These are phyloP conservation scores for Peromyscus nudipes DNA, from an alignment of 2,797 vertebrate genomes.

Conservation along the genomic window DNA sequence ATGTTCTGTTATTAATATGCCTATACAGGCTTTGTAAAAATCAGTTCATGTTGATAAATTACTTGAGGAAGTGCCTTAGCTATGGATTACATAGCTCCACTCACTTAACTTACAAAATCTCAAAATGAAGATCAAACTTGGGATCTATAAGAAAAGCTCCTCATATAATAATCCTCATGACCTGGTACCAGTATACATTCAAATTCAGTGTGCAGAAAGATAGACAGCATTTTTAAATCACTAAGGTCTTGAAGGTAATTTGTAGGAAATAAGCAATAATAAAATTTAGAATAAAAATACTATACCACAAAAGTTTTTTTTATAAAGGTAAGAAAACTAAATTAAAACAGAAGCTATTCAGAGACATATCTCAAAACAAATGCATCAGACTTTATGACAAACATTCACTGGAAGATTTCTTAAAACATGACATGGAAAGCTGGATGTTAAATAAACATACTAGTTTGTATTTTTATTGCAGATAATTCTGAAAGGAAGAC, in stretches of 20 bases:
- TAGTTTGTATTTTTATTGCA: conserved; percentile 26
- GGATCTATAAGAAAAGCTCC: neutral
- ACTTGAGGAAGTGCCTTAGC: conserved; percentile 12
- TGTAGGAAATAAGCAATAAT: neutral
- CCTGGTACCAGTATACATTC: neutral
- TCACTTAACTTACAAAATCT: neutral
- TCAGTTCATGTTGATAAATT: conserved; percentile 44
- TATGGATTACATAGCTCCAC: neutral
- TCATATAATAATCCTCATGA: neutral
- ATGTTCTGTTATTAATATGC: neutral
- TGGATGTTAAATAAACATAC: conserved; percentile 5
- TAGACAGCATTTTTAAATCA: neutral
- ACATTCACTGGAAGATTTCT: neutral
- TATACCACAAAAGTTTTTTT: neutral
- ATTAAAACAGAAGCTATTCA: neutral
- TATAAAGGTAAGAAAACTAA: conserved; percentile 50
- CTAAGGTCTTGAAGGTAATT: conserved; percentile 2
- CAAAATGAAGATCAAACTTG: neutral
- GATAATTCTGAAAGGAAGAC: conserved; percentile 57
- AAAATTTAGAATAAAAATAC: conserved; percentile 57
- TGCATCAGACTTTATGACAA: neutral
- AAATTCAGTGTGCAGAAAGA: conserved; percentile 50
- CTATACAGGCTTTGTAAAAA: conserved; percentile 25
- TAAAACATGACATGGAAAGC: conserved; percentile 49
- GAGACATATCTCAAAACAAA: conserved; percentile 55